Percentiles rank a stretch among this genome's conserved stretches.
These are phyloP conservation scores for Oryzias celebensis DNA, from an alignment of 2,113 vertebrate genomes.

Conservation along the genomic window DNA sequence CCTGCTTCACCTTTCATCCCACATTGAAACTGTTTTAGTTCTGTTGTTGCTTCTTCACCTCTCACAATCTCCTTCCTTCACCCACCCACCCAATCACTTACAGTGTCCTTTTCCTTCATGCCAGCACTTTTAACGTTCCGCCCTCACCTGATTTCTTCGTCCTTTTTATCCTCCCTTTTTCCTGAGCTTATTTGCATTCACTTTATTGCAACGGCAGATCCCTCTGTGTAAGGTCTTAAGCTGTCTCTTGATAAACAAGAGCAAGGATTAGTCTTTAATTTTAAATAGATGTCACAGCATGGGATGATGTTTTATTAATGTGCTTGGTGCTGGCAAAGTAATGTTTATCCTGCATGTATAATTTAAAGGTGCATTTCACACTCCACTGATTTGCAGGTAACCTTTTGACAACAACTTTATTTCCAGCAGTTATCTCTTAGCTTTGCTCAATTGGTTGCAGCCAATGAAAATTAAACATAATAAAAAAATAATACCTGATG, in stretches of 20 bases:
- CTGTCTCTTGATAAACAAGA: slow-evolving; percentile 53
- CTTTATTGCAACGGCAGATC: slow-evolving; percentile 42
- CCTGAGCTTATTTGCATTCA: neutral
- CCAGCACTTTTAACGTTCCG: slow-evolving; percentile 44
- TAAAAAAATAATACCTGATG: too few relatives aligned
- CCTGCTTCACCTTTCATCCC: slow-evolving; percentile 34
- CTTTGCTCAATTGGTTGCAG: too few relatives aligned
- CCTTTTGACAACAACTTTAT: too few relatives aligned
- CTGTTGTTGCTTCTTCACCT: slow-evolving; percentile 43
- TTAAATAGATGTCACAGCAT: slow-evolving; percentile 32
- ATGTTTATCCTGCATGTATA: too few relatives aligned
- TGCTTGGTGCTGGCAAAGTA: neutral
- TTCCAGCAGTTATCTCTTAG: too few relatives aligned
- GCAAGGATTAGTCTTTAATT: slow-evolving; percentile 24
- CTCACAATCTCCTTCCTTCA: slow-evolving; percentile 40
- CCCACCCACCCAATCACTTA: slow-evolving; percentile 34
- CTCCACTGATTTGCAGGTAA: too few relatives aligned
- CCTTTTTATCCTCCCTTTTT: slow-evolving; percentile 27
- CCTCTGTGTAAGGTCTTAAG: slow-evolving; percentile 40
- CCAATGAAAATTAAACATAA: too few relatives aligned
- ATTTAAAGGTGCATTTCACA: too few relatives aligned
- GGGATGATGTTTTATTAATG: slow-evolving; percentile 26
- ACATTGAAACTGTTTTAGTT: slow-evolving; percentile 32
- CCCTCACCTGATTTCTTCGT: slow-evolving; percentile 26
- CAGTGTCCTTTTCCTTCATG: slow-evolving; percentile 55